These are phyloP conservation scores for Hiodon tergisus DNA, from an alignment of 2,113 vertebrate species.

Conservation along the genomic window DNA sequence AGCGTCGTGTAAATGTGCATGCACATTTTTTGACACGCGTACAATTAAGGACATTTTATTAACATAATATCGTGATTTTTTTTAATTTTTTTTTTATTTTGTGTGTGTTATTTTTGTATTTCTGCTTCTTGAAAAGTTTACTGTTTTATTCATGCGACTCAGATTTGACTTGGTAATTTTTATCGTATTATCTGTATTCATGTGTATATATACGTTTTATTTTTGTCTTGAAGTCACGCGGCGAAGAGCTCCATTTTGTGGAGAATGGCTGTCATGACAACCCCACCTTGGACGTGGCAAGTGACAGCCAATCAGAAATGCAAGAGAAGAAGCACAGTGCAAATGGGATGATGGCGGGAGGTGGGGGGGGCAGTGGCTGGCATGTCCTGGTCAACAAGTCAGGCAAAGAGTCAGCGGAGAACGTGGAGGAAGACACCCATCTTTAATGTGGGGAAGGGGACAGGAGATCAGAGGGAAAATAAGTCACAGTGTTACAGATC, in stretches of 20 bases:
- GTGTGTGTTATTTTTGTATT: too few relatives aligned
- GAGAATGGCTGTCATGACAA: constrained; percentile 98
- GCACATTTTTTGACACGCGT: too few relatives aligned
- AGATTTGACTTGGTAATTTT: background rate
- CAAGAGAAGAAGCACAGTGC: constrained; percentile 84
- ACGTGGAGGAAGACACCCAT: constrained; percentile 90
- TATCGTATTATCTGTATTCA: background rate
- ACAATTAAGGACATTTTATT: too few relatives aligned
- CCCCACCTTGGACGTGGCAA: constrained; percentile 91
- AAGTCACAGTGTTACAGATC: background rate
- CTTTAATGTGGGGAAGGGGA: constrained; percentile 64
- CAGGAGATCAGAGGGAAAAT: constrained; percentile 10
- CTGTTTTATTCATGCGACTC: background rate
- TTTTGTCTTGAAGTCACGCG: constrained; percentile 59
- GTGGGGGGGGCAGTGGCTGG: constrained; percentile 69
- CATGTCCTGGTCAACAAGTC: constrained; percentile 83
- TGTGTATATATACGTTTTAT: constrained; percentile 4
- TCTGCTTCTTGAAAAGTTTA: background rate
- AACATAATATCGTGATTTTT: too few relatives aligned
- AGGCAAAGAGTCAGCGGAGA: constrained; percentile 78
- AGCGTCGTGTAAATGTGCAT: background rate
- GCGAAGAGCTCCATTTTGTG: constrained; percentile 90
- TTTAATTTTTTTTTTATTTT: too few relatives aligned
- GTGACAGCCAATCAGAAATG: constrained; percentile 83
- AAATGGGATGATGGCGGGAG: constrained; percentile 75